phyloP scores from a whole-genome alignment of 1,140 invertebrate genomes.

The Diuraphis noxia region DNA sequence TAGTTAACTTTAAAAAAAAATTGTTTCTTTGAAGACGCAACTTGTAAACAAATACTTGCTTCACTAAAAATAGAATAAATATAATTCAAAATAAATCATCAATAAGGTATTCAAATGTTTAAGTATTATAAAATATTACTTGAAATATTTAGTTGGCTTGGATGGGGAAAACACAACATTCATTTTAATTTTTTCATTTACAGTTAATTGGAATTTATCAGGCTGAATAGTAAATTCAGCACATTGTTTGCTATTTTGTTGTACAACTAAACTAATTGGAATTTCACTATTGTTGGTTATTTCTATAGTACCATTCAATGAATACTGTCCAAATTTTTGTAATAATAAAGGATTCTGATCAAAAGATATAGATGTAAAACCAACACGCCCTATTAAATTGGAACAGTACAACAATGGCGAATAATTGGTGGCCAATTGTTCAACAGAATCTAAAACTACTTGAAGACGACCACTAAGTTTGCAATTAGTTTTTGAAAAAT shows the following conservation, averaged over 20 bases:
- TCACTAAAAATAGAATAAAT: slow-evolving; percentile 21
- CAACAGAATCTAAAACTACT: slow-evolving; percentile 40
- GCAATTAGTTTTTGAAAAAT: slow-evolving; percentile 11
- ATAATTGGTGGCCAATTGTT: slow-evolving; percentile 28
- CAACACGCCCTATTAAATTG: slow-evolving; percentile 23
- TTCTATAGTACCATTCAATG: slow-evolving; percentile 24
- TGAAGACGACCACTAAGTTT: slow-evolving; percentile 25
- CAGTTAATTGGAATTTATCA: slow-evolving; percentile 14
- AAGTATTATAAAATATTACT: not conserved
- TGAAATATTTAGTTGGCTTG: not conserved
- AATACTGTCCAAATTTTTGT: not conserved
- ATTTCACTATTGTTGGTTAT: slow-evolving; percentile 21
- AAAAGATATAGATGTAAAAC: slow-evolving; percentile 32
- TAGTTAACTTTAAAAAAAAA: slow-evolving; percentile 16
- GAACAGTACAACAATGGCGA: slow-evolving; percentile 39
- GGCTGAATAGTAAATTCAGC: slow-evolving; percentile 16
- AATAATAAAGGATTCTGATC: slow-evolving; percentile 47
- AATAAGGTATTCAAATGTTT: not conserved
- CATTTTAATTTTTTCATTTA: slow-evolving; percentile 34
- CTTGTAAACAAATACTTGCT: slow-evolving; percentile 24
- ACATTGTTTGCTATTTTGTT: not conserved
- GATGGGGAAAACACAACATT: not conserved
- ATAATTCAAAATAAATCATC: not conserved
- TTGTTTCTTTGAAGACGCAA: slow-evolving; percentile 33
- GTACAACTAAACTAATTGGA: slow-evolving; percentile 11